phyloP scores from a whole-genome alignment of 1,140 invertebrate genomes.

The Dreissena polymorpha region DNA sequence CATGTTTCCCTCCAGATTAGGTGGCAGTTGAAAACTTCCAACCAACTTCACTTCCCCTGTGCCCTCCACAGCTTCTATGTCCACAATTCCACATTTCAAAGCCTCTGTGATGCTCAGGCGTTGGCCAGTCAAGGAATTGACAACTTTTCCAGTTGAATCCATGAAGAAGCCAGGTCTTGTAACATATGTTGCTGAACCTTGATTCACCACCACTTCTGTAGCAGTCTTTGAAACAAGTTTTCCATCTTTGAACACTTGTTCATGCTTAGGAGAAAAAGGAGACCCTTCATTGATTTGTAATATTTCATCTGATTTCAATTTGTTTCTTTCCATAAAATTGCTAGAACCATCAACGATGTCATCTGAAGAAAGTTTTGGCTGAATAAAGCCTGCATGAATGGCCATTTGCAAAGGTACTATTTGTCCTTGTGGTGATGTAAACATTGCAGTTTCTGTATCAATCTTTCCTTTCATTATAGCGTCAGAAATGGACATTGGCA shows the following conservation, averaged over 20 bases:
- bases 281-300: constrained; percentile 63
- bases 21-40: constrained; percentile 54
- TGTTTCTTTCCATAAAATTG: constrained; percentile 2
- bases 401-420: constrained; percentile 84
- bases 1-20: constrained; percentile 40
- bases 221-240: constrained; percentile 66
- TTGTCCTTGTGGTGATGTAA: constrained; percentile 86
- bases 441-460: constrained; percentile 87
- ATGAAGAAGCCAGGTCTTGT: constrained; percentile 69
- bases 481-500: constrained; percentile 79
- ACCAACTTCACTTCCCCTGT: constrained; percentile 61
- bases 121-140: constrained; percentile 68
- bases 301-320: constrained; percentile 49
- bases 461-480: constrained; percentile 88
- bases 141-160: constrained; percentile 68
- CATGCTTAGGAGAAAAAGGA: constrained; percentile 65
- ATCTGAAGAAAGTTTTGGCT: constrained; percentile 76
- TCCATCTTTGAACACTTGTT: constrained; percentile 61
- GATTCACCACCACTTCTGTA: constrained; percentile 66
- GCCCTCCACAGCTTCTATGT: constrained; percentile 83
- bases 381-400: constrained; percentile 86
- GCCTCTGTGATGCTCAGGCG: constrained; percentile 84
- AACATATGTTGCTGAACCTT: constrained; percentile 64
- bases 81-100: constrained; percentile 89
- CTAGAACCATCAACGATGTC: constrained; percentile 37